These are phyloP conservation scores for Eupithecia abbreviata DNA, from an alignment of 2,888 invertebrate species.

Conservation along the genomic window DNA sequence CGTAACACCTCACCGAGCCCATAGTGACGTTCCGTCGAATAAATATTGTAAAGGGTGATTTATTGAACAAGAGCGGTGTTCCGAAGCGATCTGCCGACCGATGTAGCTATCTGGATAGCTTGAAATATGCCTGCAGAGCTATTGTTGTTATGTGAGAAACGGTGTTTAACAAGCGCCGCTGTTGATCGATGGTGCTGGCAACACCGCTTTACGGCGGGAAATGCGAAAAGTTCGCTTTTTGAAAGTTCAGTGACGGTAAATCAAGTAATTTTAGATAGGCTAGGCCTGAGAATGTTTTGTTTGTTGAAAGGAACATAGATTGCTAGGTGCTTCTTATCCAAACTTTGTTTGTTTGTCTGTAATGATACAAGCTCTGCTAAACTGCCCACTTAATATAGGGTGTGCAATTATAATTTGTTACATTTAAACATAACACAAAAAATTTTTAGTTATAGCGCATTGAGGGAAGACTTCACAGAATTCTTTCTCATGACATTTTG, in stretches of 20 bases:
- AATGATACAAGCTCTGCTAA: not conserved
- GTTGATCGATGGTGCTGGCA: conserved; percentile 73
- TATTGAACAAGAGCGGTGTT: conserved; percentile 73
- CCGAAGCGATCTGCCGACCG: conserved; percentile 72
- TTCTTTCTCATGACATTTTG: too few species aligned
- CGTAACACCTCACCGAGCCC: conserved; percentile 54
- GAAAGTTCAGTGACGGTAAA: conserved; percentile 15
- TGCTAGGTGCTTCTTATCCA: not conserved
- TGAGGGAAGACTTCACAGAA: too few species aligned
- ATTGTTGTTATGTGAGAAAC: conserved; percentile 83
- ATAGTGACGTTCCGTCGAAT: conserved; percentile 74
- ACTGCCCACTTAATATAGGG: not conserved
- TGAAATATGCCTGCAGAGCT: conserved; percentile 81
- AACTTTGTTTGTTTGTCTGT: not conserved
- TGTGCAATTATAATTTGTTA: too few species aligned
- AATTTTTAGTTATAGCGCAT: too few species aligned
- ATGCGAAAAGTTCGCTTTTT: conserved; percentile 60
- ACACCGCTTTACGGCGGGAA: conserved; percentile 72
- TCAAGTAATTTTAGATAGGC: not conserved
- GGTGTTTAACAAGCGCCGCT: conserved; percentile 80
- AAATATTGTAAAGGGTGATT: conserved; percentile 83
- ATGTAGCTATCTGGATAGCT: conserved; percentile 78
- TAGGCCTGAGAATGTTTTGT: not conserved
- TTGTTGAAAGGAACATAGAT: not conserved
- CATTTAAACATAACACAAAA: too few species aligned